Percentiles rank a stretch among this genome's conserved stretches.
phyloP scores from a whole-genome alignment of 2,113 vertebrate genomes.

The Baryphthengus martii region DNA sequence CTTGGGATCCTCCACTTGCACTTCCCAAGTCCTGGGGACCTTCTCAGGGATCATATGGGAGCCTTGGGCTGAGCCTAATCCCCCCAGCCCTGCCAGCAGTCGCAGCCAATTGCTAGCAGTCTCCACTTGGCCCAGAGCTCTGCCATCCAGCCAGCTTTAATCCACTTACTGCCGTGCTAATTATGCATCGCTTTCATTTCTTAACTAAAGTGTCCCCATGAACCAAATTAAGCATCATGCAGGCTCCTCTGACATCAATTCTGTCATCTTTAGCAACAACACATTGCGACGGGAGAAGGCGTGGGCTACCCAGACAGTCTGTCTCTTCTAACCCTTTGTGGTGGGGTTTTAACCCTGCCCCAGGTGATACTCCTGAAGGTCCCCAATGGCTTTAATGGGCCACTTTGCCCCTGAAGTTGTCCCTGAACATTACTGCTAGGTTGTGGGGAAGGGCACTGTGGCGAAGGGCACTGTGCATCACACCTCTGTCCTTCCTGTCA shows the following conservation, averaged over 20 bases:
- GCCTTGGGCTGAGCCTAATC: not conserved
- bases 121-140: not conserved
- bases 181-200: not conserved
- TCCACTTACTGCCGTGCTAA: not conserved
- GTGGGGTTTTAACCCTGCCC: not conserved
- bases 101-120: not conserved
- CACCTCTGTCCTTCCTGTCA: not conserved
- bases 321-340: not conserved
- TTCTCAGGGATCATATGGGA: not conserved
- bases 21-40: not conserved
- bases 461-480: not conserved
- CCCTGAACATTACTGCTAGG: not conserved
- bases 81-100: not conserved
- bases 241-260: not conserved
- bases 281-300: fast-evolving
- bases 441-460: not conserved
- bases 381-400: not conserved
- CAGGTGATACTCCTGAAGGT: not conserved
- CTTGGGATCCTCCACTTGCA: not conserved
- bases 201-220: not conserved
- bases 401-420: not conserved
- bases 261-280: not conserved
- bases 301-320: not conserved
- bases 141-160: not conserved
- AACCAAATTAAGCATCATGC: not conserved